Evolutionary conservation across 2,888 invertebrate genomes (phyloP).

Genomic region (Metallyticus violacea): DNA sequence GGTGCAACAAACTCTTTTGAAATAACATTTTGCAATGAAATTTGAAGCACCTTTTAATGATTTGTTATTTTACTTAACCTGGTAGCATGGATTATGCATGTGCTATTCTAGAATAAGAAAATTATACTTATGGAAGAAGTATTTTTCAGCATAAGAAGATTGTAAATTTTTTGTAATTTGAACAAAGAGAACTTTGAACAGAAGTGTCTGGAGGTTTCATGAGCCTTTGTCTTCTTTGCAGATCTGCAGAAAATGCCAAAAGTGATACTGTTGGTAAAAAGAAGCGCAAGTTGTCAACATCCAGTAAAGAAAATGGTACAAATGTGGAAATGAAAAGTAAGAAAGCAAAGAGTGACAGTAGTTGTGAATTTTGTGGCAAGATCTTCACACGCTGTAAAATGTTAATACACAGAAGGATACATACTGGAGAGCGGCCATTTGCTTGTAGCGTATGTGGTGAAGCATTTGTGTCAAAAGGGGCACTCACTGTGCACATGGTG

Average conservation of each 20-base stretch:
- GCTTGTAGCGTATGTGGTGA: slow-evolving; percentile 41
- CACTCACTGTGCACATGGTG: slow-evolving; percentile 30
- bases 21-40: no score
- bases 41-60: no score
- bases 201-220: slow-evolving; percentile 5
- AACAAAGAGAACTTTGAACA: background rate
- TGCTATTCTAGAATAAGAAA: background rate
- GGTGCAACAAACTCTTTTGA: no score
- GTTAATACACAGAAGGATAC: slow-evolving; percentile 29
- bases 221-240: slow-evolving; percentile 29
- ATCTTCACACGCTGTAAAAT: slow-evolving; percentile 27
- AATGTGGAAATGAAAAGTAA: background rate
- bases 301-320: slow-evolving; percentile 8
- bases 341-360: slow-evolving; percentile 1
- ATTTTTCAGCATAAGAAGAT: background rate
- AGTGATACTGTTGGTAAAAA: slow-evolving; percentile 10
- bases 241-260: slow-evolving; percentile 25
- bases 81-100: background rate
- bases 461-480: slow-evolving; percentile 30
- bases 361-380: slow-evolving; percentile 32
- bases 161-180: background rate
- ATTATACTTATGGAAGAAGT: background rate
- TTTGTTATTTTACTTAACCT: background rate
- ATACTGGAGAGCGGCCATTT: slow-evolving; percentile 31
- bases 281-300: background rate